These are phyloP conservation scores for Octodon degus DNA, from an alignment of 2,113 vertebrate species.

Conservation along the genomic window DNA sequence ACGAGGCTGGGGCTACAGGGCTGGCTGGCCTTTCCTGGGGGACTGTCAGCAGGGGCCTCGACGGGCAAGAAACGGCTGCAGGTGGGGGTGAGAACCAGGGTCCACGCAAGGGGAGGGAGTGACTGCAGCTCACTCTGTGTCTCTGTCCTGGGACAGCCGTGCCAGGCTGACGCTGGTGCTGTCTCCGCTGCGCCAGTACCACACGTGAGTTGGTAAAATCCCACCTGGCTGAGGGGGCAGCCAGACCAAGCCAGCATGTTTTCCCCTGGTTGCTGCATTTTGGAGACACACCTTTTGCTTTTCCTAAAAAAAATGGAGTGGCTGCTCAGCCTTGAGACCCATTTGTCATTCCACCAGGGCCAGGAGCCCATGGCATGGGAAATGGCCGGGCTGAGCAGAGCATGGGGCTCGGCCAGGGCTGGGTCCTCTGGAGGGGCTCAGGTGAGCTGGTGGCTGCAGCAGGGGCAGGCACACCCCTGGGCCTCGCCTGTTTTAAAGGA, in stretches of 20 bases:
- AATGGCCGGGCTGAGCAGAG: background rate
- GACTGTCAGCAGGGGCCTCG: background rate
- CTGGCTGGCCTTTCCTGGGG: background rate
- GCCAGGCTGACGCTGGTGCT: background rate
- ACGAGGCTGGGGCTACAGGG: background rate
- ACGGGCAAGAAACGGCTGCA: background rate
- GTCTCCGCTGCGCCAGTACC: constrained; percentile 23
- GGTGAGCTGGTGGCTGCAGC: background rate
- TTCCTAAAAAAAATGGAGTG: constrained; percentile 44
- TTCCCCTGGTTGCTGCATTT: constrained; percentile 60
- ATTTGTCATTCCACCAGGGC: background rate
- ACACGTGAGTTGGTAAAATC: constrained; percentile 67
- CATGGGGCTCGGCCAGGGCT: too few relatives aligned
- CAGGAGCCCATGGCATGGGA: background rate
- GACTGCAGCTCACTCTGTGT: rapidly evolving
- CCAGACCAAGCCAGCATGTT: constrained; percentile 49
- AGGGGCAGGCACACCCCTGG: background rate
- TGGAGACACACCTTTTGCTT: constrained; percentile 58
- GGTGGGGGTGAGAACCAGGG: background rate
- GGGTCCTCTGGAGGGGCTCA: background rate
- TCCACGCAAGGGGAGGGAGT: rapidly evolving
- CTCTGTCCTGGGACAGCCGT: background rate
- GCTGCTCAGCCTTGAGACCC: constrained; percentile 10
- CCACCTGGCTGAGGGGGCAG: constrained; percentile 67
- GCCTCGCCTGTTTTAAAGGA: background rate